Conservation (phyloP, 1,140 invertebrate genomes). For the Achroia grisella region DNA sequence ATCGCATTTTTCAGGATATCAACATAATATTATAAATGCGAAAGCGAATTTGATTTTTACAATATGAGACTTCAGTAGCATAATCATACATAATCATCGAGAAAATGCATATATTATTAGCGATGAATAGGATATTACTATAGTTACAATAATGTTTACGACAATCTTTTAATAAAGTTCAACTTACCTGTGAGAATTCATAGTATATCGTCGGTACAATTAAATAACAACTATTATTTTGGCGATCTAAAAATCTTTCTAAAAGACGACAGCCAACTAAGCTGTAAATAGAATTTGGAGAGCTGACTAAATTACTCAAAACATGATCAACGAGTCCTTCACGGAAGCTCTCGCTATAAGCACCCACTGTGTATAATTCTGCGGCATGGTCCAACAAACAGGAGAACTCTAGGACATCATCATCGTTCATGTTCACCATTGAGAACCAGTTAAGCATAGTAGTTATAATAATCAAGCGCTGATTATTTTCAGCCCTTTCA, state of each 20-base stretch:
- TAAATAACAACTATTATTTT: conserved; percentile 64
- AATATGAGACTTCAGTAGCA: no score
- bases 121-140: no score
- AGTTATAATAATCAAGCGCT: conserved; percentile 40
- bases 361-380: conserved; percentile 47
- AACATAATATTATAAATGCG: no score
- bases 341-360: conserved; percentile 56
- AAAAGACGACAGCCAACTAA: conserved; percentile 73
- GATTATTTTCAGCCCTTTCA: conserved; percentile 51
- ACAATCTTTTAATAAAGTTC: not conserved
- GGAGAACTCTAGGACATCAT: conserved; percentile 64
- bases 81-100: no score
- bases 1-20: no score
- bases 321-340: conserved; percentile 62
- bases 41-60: no score
- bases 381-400: conserved; percentile 70
- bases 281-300: conserved; percentile 52
- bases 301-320: conserved; percentile 60
- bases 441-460: conserved; percentile 43
- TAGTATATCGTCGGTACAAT: conserved; percentile 73
- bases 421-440: conserved; percentile 40
- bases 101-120: no score
- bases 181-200: conserved; percentile 43
- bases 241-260: conserved; percentile 73
- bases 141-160: no score